Conservation (phyloP, 2,113 vertebrate species). For the Zeus faber region DNA sequence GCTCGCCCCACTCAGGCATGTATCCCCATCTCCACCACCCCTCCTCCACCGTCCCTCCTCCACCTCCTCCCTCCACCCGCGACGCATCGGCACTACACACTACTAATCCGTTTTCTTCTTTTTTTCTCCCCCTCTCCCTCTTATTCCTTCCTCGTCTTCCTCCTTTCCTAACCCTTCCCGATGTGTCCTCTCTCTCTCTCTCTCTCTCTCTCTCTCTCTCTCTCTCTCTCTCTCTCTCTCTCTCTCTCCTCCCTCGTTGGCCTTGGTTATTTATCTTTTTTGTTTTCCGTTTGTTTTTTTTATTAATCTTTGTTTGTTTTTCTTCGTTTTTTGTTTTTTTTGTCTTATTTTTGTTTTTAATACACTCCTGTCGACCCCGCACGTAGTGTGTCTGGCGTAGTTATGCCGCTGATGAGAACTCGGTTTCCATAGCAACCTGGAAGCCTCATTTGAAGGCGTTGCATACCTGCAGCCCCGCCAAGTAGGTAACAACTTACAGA, state of each 20-base stretch:
- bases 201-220: constrained; percentile 50
- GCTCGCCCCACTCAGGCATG: constrained; percentile 85
- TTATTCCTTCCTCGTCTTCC: constrained; percentile 57
- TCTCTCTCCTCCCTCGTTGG: constrained; percentile 37
- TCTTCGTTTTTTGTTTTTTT: constrained; percentile 50
- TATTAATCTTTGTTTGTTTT: constrained; percentile 20
- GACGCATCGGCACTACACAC: constrained; percentile 71
- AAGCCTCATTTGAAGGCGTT: constrained; percentile 99
- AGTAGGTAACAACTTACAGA: constrained; percentile 87
- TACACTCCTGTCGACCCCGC: constrained; percentile 74
- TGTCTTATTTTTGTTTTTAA: constrained; percentile 45
- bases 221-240: constrained; percentile 64
- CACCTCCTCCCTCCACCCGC: constrained; percentile 14
- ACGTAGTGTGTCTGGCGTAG: constrained; percentile 99
- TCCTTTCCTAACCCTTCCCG: constrained; percentile 76
- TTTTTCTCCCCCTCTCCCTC: constrained; percentile 69
- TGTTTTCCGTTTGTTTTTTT: too few species aligned
- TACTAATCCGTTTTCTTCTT: constrained; percentile 71
- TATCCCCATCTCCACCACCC: constrained; percentile 55
- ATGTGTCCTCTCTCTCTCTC: constrained; percentile 58
- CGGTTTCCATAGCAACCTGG: constrained; percentile 99
- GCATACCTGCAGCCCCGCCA: constrained; percentile 99
- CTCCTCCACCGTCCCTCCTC: constrained; percentile 8
- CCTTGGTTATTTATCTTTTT: constrained; percentile 15
- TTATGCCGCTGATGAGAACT: constrained; percentile 99